Conservation (phyloP, 2,888 invertebrate genomes). For the Trissonchulus latispiculum region DNA sequence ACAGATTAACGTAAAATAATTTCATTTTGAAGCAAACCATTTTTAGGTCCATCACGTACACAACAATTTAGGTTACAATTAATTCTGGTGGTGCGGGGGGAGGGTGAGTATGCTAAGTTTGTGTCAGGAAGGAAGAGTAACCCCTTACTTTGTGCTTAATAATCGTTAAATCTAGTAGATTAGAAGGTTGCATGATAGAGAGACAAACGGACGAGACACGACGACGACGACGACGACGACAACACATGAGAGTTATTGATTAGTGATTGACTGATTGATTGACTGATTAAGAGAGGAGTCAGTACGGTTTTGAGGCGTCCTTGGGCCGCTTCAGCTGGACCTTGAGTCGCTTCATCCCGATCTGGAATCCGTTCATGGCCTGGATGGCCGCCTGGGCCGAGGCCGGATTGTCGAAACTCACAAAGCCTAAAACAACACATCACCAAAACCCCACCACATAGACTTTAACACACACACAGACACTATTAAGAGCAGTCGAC, state of each 20-base stretch:
- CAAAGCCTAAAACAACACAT: constrained; percentile 74
- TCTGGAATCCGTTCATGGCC: constrained; percentile 99
- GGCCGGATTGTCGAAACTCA: constrained; percentile 96
- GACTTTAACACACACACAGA: no score
- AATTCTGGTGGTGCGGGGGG: no score
- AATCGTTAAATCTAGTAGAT: not conserved
- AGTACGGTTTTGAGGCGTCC: constrained; percentile 95
- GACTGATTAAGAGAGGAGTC: constrained; percentile 46
- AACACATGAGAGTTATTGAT: no score
- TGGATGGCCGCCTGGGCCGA: constrained; percentile 97
- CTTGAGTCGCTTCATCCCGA: constrained; percentile 99
- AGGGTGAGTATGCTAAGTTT: no score
- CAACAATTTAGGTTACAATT: no score
- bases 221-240: no score
- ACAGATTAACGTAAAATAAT: no score
- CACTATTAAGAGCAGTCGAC: not conserved
- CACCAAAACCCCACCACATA: no score
- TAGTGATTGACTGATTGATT: not conserved
- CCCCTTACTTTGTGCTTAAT: not conserved
- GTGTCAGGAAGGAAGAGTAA: not conserved
- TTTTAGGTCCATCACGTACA: no score
- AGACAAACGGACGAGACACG: no score
- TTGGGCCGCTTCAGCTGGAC: constrained; percentile 98
- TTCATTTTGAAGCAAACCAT: no score
- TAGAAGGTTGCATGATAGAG: no score